Evolutionary conservation across 1,140 invertebrate genomes (phyloP).

Genomic region (Drosophila pseudoobscura): DNA sequence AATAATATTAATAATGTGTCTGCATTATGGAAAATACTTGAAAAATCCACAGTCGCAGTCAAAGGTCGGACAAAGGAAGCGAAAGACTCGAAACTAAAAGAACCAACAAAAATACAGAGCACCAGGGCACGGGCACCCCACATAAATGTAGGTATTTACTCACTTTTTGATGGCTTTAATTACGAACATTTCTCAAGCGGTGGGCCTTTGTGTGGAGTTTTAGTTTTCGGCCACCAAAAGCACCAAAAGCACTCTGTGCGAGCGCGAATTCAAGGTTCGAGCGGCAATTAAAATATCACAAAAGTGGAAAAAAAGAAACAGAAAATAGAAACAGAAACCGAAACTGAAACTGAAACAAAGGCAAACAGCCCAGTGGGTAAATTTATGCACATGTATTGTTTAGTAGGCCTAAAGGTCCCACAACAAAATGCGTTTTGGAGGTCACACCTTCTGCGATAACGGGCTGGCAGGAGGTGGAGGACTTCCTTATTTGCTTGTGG

Average conservation of each 20-base stretch:
- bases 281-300: slow-evolving; percentile 66
- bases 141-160: slow-evolving; percentile 61
- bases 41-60: slow-evolving; percentile 12
- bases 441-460: slow-evolving; percentile 34
- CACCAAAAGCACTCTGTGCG: slow-evolving; percentile 65
- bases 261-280: slow-evolving; percentile 72
- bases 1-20: slow-evolving; percentile 32
- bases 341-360: slow-evolving; percentile 43
- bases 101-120: slow-evolving; percentile 31
- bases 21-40: slow-evolving; percentile 43
- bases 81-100: background rate
- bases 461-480: background rate
- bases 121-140: slow-evolving; percentile 12
- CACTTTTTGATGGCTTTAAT: slow-evolving; percentile 72
- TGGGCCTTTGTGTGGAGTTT: slow-evolving; percentile 31
- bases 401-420: slow-evolving; percentile 39
- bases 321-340: slow-evolving; percentile 38
- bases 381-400: slow-evolving; percentile 23
- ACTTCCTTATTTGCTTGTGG: slow-evolving; percentile 34
- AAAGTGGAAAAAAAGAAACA: slow-evolving; percentile 30
- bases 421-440: slow-evolving; percentile 47
- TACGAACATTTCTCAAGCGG: slow-evolving; percentile 68
- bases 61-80: slow-evolving; percentile 39
- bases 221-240: slow-evolving; percentile 51
- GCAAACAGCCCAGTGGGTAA: slow-evolving; percentile 24